These are phyloP conservation scores for Alcis repandata DNA, from an alignment of 2,888 invertebrate genomes.

Conservation along the genomic window DNA sequence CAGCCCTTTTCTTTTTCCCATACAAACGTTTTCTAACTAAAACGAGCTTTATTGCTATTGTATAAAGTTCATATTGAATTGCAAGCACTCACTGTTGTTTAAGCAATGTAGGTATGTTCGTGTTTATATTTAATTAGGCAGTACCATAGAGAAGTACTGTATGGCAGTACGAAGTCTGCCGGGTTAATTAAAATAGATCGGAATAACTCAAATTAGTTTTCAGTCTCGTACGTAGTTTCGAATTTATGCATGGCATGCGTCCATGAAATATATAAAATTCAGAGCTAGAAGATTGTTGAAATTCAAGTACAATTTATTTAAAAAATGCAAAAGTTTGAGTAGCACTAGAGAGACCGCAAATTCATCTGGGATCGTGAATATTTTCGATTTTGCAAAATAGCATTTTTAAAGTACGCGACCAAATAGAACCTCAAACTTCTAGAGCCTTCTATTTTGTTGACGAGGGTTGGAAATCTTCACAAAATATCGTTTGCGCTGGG, in stretches of 20 bases:
- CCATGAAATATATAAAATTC: neutral
- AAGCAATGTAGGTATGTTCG: too few relatives aligned
- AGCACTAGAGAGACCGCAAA: conserved; percentile 1
- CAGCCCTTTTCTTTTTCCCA: too few relatives aligned
- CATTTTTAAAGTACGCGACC: neutral
- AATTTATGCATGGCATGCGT: conserved; percentile 24
- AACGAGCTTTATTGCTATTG: too few relatives aligned
- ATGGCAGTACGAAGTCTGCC: too few relatives aligned
- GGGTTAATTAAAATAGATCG: conserved; percentile 4
- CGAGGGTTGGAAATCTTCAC: neutral
- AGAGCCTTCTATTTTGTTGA: neutral
- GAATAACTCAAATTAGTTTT: conserved; percentile 25
- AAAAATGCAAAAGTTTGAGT: conserved; percentile 3
- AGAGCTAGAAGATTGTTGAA: neutral
- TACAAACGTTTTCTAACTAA: too few relatives aligned
- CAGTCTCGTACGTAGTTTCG: conserved; percentile 14
- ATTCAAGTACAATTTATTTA: conserved; percentile 7
- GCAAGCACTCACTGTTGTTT: too few relatives aligned
- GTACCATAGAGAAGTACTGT: too few relatives aligned
- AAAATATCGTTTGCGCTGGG: too few relatives aligned
- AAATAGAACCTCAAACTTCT: neutral
- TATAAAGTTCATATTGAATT: too few relatives aligned
- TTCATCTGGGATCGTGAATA: neutral
- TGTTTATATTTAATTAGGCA: too few relatives aligned
- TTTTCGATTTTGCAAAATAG: neutral